phyloP scores from a whole-genome alignment of 64 coral and sea anemone genomes.

The Pocillopora damicornis region DNA sequence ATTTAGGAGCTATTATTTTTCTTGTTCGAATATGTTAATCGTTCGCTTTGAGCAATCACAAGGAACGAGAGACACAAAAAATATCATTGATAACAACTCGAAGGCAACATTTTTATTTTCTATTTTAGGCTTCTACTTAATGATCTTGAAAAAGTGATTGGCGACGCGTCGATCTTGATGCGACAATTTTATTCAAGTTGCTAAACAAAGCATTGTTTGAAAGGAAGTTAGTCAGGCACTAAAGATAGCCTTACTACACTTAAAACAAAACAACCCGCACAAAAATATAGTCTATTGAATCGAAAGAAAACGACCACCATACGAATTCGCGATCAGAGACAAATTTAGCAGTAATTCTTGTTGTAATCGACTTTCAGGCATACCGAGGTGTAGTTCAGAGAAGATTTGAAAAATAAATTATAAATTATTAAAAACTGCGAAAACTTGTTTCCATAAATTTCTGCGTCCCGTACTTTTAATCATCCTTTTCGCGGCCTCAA shows the following conservation, averaged over 20 bases:
- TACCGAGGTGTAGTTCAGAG: conserved; percentile 30
- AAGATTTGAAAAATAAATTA: conserved; percentile 48
- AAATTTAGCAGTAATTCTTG: background rate
- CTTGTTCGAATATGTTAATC: conserved; percentile 22
- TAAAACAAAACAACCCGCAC: conserved; percentile 32
- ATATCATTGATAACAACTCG: background rate
- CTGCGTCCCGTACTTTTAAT: background rate
- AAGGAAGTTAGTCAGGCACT: conserved; percentile 38
- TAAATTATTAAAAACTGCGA: conserved; percentile 45
- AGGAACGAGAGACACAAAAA: background rate
- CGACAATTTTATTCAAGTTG: conserved; percentile 37
- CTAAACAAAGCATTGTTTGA: conserved; percentile 54
- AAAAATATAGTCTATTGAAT: conserved; percentile 5
- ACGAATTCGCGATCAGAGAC: background rate
- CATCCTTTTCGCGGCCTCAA: background rate
- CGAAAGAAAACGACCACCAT: background rate
- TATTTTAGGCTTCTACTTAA: conserved; percentile 25
- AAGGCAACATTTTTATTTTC: background rate
- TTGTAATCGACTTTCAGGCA: conserved; percentile 6
- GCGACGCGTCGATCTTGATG: background rate
- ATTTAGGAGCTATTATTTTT: conserved; percentile 49
- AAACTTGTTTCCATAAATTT: conserved; percentile 23
- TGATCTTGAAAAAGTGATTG: background rate
- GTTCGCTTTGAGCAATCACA: background rate
- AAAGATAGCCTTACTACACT: conserved; percentile 36